Evolutionary conservation across 2,797 vertebrate species (phyloP), one percentile per base, ranked within the genome.

Genomic region (Smutsia temminckii): DNA sequence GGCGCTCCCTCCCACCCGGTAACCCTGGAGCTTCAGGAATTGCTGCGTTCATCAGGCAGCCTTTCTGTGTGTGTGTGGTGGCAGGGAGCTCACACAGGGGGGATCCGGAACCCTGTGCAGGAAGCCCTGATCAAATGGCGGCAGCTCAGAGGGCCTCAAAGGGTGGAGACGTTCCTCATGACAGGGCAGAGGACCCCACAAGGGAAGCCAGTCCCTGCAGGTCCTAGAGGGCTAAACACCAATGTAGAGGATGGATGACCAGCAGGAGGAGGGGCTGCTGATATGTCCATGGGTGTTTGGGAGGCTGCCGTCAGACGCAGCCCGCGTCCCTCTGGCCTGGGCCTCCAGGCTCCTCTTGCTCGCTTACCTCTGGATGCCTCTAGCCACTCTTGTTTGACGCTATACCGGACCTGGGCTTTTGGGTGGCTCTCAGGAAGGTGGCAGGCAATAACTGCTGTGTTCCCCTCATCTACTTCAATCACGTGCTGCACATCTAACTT

Each of bases 381-480:
- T 85, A 99, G 98, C 99, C 99, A 99, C 97, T 99, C 99, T 96
- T 99, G 99, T 89, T 99, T 99, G 98, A 99, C 99, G 0, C 99
- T 99, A 98, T 99, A 99, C 97, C 99, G 99, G 97, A 99, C 99
- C 98, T 99, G 99, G 93, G 99, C 99, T 98, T 99, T 99, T n/a
- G 99, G 99, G 93, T 99, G 99, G 97, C 99, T 99, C 97, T 99
- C 99, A 0, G 99, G 99, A 92, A 99, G 98, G 97, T 99, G 99
- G 0, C 99, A 99, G 91, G 99, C 99, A 0, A 99, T 99, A 91
- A 99, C 99, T 0, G 99, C 99, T 0, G 99, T 99, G 98, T 99
- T 99, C 85, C 99, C 99, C 97, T 99, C 99, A 2, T 99, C 99
- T 25, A 99, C 99, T 98, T 99, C 99, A 0, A 99, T 99, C 94